Conservation (phyloP, 2,113 vertebrate genomes). For the Macroglossus sobrinus region DNA sequence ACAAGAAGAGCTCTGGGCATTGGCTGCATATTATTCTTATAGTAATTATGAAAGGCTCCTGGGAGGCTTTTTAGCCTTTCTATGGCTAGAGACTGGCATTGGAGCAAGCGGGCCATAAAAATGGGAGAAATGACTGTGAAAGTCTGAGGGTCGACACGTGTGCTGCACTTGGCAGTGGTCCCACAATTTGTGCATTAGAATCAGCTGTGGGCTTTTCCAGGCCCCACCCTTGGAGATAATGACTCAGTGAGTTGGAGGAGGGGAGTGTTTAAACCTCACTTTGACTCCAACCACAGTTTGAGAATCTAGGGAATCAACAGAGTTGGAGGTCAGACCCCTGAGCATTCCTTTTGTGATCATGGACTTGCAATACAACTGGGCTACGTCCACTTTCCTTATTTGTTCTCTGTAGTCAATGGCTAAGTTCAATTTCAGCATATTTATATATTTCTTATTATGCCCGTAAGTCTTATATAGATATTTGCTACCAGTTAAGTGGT, state of each 20-base stretch:
- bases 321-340: no score
- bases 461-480: neutral
- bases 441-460: neutral
- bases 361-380: neutral
- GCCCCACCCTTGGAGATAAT: neutral
- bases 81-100: neutral
- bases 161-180: neutral
- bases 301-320: neutral
- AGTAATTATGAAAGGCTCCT: neutral
- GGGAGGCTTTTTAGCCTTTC: neutral
- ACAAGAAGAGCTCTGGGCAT: neutral
- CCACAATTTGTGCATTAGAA: neutral
- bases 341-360: neutral
- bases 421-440: neutral
- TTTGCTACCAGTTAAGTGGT: neutral
- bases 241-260: neutral
- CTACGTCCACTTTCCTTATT: neutral
- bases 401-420: fast-evolving
- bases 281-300: neutral
- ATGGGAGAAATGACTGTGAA: neutral
- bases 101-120: neutral
- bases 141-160: neutral
- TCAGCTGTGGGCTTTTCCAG: neutral
- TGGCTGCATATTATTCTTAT: neutral
- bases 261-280: neutral